Conservation (phyloP, 2,113 vertebrate genomes). For the Petrocephalus microphthalmus region DNA sequence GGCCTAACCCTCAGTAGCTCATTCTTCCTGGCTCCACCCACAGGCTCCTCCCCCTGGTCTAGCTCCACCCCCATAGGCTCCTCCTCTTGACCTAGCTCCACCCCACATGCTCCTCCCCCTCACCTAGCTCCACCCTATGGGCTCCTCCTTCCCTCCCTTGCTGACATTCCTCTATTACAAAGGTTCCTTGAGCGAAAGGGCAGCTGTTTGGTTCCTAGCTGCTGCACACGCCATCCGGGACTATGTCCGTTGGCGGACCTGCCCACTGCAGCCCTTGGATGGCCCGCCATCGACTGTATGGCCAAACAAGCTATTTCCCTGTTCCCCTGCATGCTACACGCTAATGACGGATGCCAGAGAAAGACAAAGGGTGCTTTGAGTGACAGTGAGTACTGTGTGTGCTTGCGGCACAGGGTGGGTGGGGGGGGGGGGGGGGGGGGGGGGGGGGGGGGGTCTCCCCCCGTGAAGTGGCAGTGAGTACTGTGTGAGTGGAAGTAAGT, state of each 20-base stretch:
- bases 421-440: no score
- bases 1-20: neutral
- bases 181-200: slow-evolving; percentile 21
- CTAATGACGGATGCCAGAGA: neutral
- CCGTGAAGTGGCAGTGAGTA: neutral
- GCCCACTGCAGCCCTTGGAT: slow-evolving; percentile 6
- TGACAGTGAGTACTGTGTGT: neutral
- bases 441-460: no score
- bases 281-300: neutral
- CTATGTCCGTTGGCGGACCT: neutral
- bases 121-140: neutral
- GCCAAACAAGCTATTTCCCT: slow-evolving; percentile 19
- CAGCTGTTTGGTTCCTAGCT: neutral
- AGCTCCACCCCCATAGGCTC: no score
- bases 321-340: neutral
- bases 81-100: neutral
- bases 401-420: neutral
- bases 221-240: neutral
- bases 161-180: neutral
- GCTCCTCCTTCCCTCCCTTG: neutral
- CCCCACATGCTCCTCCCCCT: neutral
- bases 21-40: neutral
- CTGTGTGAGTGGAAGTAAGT: neutral
- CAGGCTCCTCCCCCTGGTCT: no score
- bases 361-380: neutral